These are phyloP conservation scores for Beaufortia kweichowensis DNA, from an alignment of 2,113 vertebrate genomes.

Conservation along the genomic window DNA sequence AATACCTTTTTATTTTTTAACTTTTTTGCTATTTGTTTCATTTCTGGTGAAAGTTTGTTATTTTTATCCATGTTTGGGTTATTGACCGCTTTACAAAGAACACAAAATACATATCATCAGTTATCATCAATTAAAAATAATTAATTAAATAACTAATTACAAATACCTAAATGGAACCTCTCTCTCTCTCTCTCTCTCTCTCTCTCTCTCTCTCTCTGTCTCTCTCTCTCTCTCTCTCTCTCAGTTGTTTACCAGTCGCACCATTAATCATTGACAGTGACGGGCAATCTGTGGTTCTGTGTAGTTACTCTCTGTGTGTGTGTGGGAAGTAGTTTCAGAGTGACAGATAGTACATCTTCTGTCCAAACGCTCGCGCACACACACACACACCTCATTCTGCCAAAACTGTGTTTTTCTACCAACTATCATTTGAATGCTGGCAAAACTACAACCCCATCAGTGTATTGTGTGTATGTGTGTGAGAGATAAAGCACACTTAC, in stretches of 20 bases:
- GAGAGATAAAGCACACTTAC: background rate
- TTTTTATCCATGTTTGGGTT: no score
- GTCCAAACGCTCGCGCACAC: conserved; percentile 8
- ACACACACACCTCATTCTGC: conserved; percentile 24
- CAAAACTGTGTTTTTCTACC: conserved; percentile 58
- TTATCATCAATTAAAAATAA: no score
- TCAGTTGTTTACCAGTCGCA: conserved; percentile 29
- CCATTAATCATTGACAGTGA: conserved; percentile 50
- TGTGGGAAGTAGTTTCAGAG: conserved; percentile 6
- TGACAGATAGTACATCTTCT: conserved; percentile 40
- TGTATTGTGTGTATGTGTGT: conserved; percentile 10
- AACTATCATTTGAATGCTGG: conserved; percentile 55
- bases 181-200: no score
- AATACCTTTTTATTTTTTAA: no score
- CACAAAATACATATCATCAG: no score
- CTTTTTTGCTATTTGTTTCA: no score
- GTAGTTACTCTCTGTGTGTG: conserved; percentile 5
- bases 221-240: conserved; percentile 18
- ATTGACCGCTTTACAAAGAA: no score
- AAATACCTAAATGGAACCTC: no score
- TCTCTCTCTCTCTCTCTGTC: conserved; percentile 23
- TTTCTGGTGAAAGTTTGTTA: no score
- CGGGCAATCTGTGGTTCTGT: conserved; percentile 42
- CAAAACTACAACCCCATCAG: conserved; percentile 7
- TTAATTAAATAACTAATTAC: no score